Conservation (phyloP, 2,888 invertebrate species). For the Alentia gelatinosa region DNA sequence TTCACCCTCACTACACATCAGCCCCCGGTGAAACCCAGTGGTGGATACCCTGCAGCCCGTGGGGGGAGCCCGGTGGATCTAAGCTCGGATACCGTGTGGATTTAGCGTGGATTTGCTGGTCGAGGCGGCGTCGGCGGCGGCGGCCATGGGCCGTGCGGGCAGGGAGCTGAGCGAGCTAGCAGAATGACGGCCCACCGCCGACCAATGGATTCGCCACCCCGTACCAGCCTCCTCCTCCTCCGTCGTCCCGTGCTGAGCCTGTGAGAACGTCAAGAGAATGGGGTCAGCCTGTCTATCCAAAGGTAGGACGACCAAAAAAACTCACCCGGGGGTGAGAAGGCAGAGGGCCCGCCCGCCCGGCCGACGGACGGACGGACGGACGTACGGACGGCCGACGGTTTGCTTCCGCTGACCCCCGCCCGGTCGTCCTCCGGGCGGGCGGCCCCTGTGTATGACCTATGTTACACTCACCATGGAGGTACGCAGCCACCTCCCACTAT, state of each 20-base stretch:
- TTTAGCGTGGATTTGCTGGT: too few species aligned
- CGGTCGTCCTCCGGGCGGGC: too few species aligned
- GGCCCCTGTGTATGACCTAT: background rate
- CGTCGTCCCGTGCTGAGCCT: background rate
- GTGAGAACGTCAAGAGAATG: constrained; percentile 42
- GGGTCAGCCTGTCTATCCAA: constrained; percentile 61
- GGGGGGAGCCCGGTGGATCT: background rate
- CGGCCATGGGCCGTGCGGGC: background rate
- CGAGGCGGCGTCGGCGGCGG: background rate
- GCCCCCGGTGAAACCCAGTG: background rate
- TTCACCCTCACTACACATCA: too few species aligned
- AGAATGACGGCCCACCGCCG: constrained; percentile 22
- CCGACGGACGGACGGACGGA: too few species aligned
- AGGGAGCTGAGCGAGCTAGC: background rate
- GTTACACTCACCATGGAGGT: background rate
- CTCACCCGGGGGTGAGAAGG: too few species aligned
- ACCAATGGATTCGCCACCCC: background rate
- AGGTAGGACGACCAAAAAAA: constrained; percentile 50
- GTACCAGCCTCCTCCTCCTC: background rate
- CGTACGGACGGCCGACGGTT: too few species aligned
- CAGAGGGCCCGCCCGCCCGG: too few species aligned
- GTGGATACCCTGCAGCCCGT: background rate
- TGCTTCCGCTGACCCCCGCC: too few species aligned
- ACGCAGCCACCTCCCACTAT: background rate
- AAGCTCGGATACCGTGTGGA: background rate